Percentiles rank a stretch among this genome's conserved stretches.
These are phyloP conservation scores for Rallus limicola DNA, from an alignment of 2,113 vertebrate species.

Conservation along the genomic window DNA sequence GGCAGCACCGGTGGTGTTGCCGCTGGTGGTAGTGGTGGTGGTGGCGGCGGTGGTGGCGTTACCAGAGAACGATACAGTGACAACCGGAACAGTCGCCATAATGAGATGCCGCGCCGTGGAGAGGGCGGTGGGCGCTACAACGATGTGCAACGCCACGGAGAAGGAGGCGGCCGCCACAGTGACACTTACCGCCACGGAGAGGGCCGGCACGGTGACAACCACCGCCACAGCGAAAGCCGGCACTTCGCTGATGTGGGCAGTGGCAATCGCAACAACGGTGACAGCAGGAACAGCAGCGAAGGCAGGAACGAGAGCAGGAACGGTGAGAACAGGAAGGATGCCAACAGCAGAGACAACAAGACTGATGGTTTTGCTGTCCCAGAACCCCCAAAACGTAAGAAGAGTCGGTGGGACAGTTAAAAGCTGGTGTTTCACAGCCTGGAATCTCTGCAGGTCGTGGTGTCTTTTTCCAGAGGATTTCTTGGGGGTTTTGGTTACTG, in stretches of 20 bases:
- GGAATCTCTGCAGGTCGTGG: constrained; percentile 30
- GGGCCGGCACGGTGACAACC: neutral
- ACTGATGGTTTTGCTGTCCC: constrained; percentile 93
- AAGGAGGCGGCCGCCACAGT: constrained; percentile 46
- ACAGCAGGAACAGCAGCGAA: constrained; percentile 68
- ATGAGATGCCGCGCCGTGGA: constrained; percentile 71
- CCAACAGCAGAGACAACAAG: constrained; percentile 73
- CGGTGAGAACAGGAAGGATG: constrained; percentile 66
- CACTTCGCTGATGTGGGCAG: constrained; percentile 6
- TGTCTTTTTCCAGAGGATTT: constrained; percentile 72
- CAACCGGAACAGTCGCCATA: constrained; percentile 68
- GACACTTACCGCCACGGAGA: constrained; percentile 41
- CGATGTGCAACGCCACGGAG: constrained; percentile 48
- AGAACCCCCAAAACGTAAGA: constrained; percentile 94
- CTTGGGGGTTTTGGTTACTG: constrained; percentile 45
- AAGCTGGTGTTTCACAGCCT: neutral
- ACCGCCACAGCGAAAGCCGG: constrained; percentile 71
- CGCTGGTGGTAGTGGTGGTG: constrained; percentile 52
- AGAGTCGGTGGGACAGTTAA: constrained; percentile 98
- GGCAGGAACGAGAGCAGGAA: constrained; percentile 71
- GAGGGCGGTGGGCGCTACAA: constrained; percentile 72
- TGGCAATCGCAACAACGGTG: constrained; percentile 47
- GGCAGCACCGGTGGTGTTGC: neutral
- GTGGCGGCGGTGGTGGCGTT: neutral
- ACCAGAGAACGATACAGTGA: constrained; percentile 70